Evolutionary conservation across 1,140 invertebrate genomes (phyloP).

Genomic region (Brachionus manjavacas): DNA sequence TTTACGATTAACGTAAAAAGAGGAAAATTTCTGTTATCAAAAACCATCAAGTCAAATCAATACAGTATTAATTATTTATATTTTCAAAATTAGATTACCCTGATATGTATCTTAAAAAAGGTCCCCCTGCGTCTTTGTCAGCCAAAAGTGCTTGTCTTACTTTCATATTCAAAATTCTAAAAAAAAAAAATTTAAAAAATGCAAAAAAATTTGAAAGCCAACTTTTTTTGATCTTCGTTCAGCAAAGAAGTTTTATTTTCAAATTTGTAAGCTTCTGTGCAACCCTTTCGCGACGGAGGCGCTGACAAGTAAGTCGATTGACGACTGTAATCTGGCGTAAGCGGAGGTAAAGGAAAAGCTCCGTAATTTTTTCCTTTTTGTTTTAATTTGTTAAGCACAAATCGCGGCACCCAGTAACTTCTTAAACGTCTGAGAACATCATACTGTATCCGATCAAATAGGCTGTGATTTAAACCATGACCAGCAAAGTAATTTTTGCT

Average conservation of each 20-base stretch:
- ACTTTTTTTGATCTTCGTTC: background rate
- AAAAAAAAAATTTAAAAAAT: background rate
- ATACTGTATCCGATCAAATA: constrained; percentile 57
- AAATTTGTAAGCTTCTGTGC: constrained; percentile 45
- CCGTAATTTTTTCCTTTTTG: constrained; percentile 25
- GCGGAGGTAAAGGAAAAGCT: background rate
- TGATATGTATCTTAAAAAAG: constrained; percentile 47
- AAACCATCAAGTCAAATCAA: no score
- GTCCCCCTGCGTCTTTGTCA: constrained; percentile 54
- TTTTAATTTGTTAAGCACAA: constrained; percentile 45
- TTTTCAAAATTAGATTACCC: background rate
- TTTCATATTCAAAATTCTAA: constrained; percentile 46
- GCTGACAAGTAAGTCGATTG: constrained; percentile 43
- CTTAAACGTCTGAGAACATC: constrained; percentile 54
- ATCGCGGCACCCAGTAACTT: constrained; percentile 56
- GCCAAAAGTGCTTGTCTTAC: constrained; percentile 50
- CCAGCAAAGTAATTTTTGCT: constrained; percentile 34
- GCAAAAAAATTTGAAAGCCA: no score
- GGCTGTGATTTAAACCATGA: constrained; percentile 43
- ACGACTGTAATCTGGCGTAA: constrained; percentile 42
- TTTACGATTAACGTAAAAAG: no score
- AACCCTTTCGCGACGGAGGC: background rate
- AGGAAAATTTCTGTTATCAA: no score
- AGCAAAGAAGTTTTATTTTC: constrained; percentile 47
- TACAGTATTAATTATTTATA: no score